Percentiles rank a stretch among this genome's conserved stretches.
phyloP scores from a whole-genome alignment of 2,888 invertebrate species.

The Notodonta dromedarius region DNA sequence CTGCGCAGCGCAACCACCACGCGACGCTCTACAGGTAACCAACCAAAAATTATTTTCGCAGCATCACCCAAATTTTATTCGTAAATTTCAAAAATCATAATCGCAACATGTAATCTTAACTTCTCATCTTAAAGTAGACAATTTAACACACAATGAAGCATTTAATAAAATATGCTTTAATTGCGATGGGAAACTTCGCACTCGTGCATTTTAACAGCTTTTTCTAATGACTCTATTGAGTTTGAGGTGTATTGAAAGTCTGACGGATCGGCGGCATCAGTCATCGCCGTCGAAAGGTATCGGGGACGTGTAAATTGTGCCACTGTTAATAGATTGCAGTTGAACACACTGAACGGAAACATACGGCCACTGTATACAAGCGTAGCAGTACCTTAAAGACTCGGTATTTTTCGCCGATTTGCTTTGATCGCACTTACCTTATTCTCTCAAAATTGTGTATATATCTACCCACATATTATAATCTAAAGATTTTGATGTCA shows the following conservation, averaged over 20 bases:
- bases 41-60: too few relatives aligned
- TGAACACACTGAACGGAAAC: background rate
- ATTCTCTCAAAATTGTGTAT: too few relatives aligned
- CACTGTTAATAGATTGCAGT: constrained; percentile 11
- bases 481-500: too few relatives aligned
- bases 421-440: too few relatives aligned
- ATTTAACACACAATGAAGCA: background rate
- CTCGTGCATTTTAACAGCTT: constrained; percentile 1
- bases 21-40: constrained; percentile 85
- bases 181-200: constrained; percentile 3
- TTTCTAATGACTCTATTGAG: constrained; percentile 2
- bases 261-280: constrained; percentile 15
- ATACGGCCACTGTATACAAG: background rate
- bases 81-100: too few relatives aligned
- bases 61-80: too few relatives aligned
- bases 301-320: constrained; percentile 57
- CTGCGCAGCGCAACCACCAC: constrained; percentile 73
- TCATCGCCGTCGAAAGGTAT: constrained; percentile 24
- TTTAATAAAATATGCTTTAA: background rate
- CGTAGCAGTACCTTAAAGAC: background rate
- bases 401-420: too few relatives aligned
- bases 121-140: background rate
- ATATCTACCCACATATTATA: too few relatives aligned
- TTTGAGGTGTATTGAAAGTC: constrained; percentile 15
- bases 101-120: background rate